Base-by-base conservation (phyloP, 2,113 vertebrate genomes). In the Corydoras maculifer region DNA sequence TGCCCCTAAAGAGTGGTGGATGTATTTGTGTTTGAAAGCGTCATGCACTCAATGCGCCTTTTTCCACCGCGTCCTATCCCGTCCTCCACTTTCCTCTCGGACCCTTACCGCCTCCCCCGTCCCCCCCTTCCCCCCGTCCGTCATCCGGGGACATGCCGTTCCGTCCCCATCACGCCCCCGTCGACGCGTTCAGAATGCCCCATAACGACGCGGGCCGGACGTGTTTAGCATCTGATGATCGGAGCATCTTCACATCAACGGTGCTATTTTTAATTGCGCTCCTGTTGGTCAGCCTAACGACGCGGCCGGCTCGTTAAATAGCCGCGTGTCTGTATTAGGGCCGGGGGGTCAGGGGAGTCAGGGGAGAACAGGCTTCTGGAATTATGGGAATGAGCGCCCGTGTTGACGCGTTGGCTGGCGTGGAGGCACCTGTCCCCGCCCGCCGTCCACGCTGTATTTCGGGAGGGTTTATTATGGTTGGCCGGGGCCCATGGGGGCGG, bases 41-140 rank as follows among this genome's bases (percentile, higher is more conserved):
- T 35, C 7, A 35, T 7, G 7, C 32, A 3, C 32, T 35, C 32
- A 35, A 35, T 35, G 32, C 32, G n/a, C 32, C 3, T 7, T 3
- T 35, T 35, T 35, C 32, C n/a, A n/a, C n/a, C n/a, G n/a, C 69
- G 9, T 62, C 57, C 50, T 71, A 69, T 68, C 48, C 35, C 31
- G 25, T 3, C 43, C 54, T 35, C 14, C 15, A 14, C 31, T 57
- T 14, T 54, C 13, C 2, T 14, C 14, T 48, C 14, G 73, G 83
- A 62, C 78, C 82, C 68, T 76, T 78, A 73, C 68, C 80, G 77
- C 81, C 82, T 69, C n/a, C n/a, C n/a, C n/a, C n/a, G 81, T 62
- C 58, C 79, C 72, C 83, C 73, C 68, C n/a, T n/a, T n/a, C n/a
- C n/a, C n/a, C n/a, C n/a, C n/a, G n/a, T n/a, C 63, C 54, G 53